Conservation (phyloP, 1,140 invertebrate species). For the Propsilocerus akamusi region DNA sequence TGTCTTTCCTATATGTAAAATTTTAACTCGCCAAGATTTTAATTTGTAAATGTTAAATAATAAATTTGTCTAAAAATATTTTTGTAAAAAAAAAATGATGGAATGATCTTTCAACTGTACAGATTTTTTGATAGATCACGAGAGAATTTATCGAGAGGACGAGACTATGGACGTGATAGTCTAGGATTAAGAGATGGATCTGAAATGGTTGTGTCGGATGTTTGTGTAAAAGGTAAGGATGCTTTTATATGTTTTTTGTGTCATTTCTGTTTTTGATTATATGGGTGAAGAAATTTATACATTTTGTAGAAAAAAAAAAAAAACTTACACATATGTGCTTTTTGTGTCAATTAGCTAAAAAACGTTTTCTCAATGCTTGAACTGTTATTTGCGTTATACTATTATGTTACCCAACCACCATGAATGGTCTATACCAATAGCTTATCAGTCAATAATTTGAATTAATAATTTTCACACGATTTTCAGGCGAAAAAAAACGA, state of each 20-base stretch:
- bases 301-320: not conserved
- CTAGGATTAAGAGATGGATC: slow-evolving; percentile 57
- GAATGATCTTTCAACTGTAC: slow-evolving; percentile 20
- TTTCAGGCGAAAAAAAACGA: slow-evolving; percentile 46
- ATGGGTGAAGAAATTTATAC: not conserved
- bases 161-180: slow-evolving; percentile 27
- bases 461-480: slow-evolving; percentile 9
- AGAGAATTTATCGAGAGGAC: slow-evolving; percentile 12
- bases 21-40: not conserved
- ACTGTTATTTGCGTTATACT: not conserved
- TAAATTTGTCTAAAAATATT: not conserved
- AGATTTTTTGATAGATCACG: not conserved
- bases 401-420: not conserved
- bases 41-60: not conserved
- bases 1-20: not conserved
- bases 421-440: slow-evolving; percentile 10
- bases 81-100: slow-evolving; percentile 15
- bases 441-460: slow-evolving; percentile 23
- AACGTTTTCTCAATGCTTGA: not conserved
- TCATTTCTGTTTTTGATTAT: not conserved
- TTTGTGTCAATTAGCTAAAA: not conserved
- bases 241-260: not conserved
- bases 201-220: slow-evolving; percentile 63
- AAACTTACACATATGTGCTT: not conserved
- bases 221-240: slow-evolving; percentile 21